These are phyloP conservation scores for Mico argentatus DNA, from an alignment of 2,797 vertebrate genomes.

Conservation along the genomic window DNA sequence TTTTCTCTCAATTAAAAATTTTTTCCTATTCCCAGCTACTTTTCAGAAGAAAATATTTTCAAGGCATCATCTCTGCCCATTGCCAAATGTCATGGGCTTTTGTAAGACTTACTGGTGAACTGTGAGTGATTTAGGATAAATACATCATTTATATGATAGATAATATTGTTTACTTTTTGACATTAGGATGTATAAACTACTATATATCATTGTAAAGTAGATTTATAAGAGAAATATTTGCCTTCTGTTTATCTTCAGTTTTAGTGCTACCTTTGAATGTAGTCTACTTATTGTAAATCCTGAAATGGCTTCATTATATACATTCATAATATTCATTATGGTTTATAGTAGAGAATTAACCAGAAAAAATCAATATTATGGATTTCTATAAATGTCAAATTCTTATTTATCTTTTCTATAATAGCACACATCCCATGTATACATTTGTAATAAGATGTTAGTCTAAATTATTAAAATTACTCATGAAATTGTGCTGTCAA, in stretches of 20 bases:
- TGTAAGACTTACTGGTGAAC: neutral
- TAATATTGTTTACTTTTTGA: neutral
- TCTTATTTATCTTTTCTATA: neutral
- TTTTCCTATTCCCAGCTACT: neutral
- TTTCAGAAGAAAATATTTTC: neutral
- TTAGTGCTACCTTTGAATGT: neutral
- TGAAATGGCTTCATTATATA: neutral
- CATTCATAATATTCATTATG: neutral
- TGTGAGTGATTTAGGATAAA: neutral
- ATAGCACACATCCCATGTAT: neutral
- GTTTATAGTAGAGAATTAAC: neutral
- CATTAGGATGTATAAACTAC: neutral
- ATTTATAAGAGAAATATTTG: neutral
- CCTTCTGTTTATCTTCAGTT: neutral
- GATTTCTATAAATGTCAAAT: neutral
- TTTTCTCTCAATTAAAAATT: neutral
- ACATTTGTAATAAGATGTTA: neutral
- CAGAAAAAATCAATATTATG: neutral
- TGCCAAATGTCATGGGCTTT: neutral
- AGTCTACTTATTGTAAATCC: neutral
- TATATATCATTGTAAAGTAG: neutral
- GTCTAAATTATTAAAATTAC: neutral
- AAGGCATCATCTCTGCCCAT: neutral
- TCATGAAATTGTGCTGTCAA: neutral
- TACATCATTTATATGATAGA: neutral